Conservation (phyloP, 2,797 vertebrate genomes). For the Lerista edwardsae region DNA sequence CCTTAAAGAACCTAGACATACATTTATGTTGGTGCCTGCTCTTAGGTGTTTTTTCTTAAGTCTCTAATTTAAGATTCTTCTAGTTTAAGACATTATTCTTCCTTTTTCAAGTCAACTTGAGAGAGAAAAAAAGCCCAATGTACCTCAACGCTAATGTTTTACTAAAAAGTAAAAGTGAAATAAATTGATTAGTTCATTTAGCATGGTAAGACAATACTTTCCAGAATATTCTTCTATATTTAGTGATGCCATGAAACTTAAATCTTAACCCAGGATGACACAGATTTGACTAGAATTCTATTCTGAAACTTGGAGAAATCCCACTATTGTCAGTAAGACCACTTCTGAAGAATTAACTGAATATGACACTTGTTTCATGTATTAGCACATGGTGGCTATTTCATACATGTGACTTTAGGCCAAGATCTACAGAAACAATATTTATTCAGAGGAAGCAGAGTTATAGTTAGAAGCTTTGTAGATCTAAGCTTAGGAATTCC, state of each 20-base stretch:
- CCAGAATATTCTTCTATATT: slow-evolving; percentile 19
- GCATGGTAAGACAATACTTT: slow-evolving; percentile 17
- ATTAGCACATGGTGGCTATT: neutral
- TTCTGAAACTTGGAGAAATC: neutral
- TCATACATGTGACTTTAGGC: slow-evolving; percentile 29
- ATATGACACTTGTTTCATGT: slow-evolving; percentile 41
- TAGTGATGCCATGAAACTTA: neutral
- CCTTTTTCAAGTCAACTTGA: slow-evolving; percentile 28
- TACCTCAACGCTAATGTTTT: slow-evolving; percentile 30
- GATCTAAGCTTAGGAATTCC: neutral
- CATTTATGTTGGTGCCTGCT: slow-evolving; percentile 50
- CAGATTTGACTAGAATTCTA: slow-evolving; percentile 25
- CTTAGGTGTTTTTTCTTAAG: slow-evolving; percentile 44
- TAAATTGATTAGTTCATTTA: slow-evolving; percentile 18
- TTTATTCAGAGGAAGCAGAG: neutral
- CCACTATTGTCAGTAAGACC: neutral
- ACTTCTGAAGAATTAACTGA: slow-evolving; percentile 9
- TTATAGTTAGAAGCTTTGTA: neutral
- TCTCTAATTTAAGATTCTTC: slow-evolving; percentile 31
- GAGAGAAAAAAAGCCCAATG: slow-evolving; percentile 26
- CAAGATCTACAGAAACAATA: slow-evolving; percentile 43
- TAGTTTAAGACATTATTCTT: slow-evolving; percentile 38
- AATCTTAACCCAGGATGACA: slow-evolving; percentile 13
- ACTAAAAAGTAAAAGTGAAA: slow-evolving; percentile 18
- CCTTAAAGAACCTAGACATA: slow-evolving; percentile 62